phyloP scores from a whole-genome alignment of 1,140 invertebrate genomes.

The Drosophila truncata region DNA sequence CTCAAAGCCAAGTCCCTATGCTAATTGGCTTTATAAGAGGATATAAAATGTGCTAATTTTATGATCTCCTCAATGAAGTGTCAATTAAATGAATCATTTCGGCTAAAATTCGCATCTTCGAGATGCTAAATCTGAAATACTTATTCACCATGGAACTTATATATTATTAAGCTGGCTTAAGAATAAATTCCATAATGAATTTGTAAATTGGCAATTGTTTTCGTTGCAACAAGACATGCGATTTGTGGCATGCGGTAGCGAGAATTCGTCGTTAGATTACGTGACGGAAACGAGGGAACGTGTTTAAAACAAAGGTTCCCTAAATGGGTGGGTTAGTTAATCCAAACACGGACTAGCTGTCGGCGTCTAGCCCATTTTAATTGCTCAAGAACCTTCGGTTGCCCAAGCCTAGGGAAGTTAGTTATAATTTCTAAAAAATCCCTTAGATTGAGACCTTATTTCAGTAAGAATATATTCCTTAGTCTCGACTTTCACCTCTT shows the following conservation, averaged over 20 bases:
- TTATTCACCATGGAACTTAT: accelerated
- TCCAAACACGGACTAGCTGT: background rate
- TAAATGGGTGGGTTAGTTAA: constrained; percentile 15
- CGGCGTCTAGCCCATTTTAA: background rate
- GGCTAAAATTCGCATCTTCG: background rate
- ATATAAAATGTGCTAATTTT: constrained; percentile 42
- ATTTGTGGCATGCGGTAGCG: constrained; percentile 15
- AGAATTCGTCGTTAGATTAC: constrained; percentile 35
- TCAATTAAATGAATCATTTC: constrained; percentile 39
- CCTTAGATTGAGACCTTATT: too few relatives aligned
- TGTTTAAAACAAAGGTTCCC: constrained; percentile 18
- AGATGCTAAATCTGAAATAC: background rate
- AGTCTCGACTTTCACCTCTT: background rate
- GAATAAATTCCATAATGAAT: background rate
- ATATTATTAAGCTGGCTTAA: background rate
- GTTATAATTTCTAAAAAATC: background rate
- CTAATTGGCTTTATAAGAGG: constrained; percentile 42
- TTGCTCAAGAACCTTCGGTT: constrained; percentile 3
- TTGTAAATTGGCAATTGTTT: background rate
- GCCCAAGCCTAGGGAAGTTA: background rate
- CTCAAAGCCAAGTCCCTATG: constrained; percentile 18
- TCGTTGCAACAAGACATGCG: constrained; percentile 5
- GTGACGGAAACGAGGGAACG: constrained; percentile 36
- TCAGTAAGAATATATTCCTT: background rate
- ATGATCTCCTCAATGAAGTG: constrained; percentile 35